Percentiles rank a stretch among this genome's conserved stretches.
Evolutionary conservation across 2,888 invertebrate genomes (phyloP).

Genomic region (Iphiclides podalirius): DNA sequence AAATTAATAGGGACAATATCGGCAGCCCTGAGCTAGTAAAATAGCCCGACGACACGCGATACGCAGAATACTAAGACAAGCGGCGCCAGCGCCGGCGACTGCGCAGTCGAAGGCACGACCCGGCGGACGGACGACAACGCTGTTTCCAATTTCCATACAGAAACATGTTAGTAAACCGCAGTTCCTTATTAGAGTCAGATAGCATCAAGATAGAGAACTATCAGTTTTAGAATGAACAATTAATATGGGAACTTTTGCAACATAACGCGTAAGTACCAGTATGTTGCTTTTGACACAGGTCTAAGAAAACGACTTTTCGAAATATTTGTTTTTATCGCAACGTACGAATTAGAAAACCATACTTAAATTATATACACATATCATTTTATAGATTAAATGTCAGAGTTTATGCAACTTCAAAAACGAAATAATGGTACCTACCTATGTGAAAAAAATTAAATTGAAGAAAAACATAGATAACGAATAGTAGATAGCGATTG

Average conservation of each 20-base stretch:
- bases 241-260: background rate
- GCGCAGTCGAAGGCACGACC: conserved; percentile 22
- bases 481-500: too few species aligned
- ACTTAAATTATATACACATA: too few species aligned
- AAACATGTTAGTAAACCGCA: conserved; percentile 15
- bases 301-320: background rate
- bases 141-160: conserved; percentile 13
- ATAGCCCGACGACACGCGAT: conserved; percentile 47
- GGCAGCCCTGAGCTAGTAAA: conserved; percentile 39
- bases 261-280: background rate
- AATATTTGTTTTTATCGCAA: too few species aligned
- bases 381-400: too few species aligned
- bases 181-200: conserved; percentile 13
- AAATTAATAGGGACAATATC: too few species aligned
- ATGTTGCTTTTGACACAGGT: too few species aligned
- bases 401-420: too few species aligned
- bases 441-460: too few species aligned
- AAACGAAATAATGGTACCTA: too few species aligned
- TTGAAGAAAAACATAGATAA: too few species aligned
- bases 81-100: conserved; percentile 51
- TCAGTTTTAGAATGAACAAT: conserved; percentile 8
- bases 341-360: too few species aligned
- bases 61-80: conserved; percentile 51
- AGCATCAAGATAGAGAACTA: conserved; percentile 7
- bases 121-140: conserved; percentile 10